Evolutionary conservation across 2,113 vertebrate genomes (phyloP).

Genomic region (Cyanocitta stelleri): DNA sequence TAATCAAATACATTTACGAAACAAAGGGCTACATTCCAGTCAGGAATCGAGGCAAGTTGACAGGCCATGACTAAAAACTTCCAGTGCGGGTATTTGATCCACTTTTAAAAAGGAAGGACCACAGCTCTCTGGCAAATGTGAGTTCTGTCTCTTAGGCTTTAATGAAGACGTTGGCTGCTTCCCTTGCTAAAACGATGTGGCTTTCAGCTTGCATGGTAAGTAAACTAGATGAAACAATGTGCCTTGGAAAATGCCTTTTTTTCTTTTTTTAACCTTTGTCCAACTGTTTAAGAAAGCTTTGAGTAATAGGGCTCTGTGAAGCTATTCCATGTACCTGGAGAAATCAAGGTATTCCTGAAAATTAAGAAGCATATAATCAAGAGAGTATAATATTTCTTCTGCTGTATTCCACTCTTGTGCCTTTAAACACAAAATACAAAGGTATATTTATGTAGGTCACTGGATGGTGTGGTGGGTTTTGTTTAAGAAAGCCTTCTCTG

Average conservation of each 20-base stretch:
- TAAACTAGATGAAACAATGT: not conserved
- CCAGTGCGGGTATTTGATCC: not conserved
- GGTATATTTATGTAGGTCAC: not conserved
- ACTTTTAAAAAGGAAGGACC: not conserved
- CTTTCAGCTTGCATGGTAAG: not conserved
- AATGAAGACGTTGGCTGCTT: not conserved
- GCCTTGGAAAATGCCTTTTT: not conserved
- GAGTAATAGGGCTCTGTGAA: not conserved
- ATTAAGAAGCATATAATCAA: not conserved
- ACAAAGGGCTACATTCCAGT: not conserved
- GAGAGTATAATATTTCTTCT: not conserved
- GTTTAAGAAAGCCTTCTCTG: not conserved
- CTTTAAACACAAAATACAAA: not conserved
- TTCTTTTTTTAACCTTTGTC: not conserved
- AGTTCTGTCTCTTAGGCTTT: not conserved
- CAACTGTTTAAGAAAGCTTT: not conserved
- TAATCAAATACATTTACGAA: not conserved
- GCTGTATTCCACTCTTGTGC: not conserved
- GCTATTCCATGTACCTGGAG: not conserved
- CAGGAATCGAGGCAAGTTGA: not conserved
- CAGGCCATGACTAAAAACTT: not conserved
- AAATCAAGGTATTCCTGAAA: not conserved
- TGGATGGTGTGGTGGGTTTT: not conserved
- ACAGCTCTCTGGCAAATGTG: not conserved
- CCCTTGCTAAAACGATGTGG: not conserved